phyloP scores from a whole-genome alignment of 2,797 vertebrate genomes.

The Leptodactylus fallax region DNA sequence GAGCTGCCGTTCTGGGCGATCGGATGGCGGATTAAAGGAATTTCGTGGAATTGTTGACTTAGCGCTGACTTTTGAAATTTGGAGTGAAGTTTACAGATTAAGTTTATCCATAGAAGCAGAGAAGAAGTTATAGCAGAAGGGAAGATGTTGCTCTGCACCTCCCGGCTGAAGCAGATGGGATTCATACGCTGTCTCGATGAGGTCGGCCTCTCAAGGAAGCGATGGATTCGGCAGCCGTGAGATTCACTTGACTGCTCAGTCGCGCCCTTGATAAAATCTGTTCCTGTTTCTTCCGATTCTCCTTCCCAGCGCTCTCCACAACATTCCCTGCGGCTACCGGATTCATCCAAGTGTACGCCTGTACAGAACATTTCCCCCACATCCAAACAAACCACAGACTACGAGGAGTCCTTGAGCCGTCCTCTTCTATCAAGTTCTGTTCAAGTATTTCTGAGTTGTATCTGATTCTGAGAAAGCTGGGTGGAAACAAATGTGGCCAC shows the following conservation, averaged over 20 bases:
- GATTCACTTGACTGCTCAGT: slow-evolving; percentile 39
- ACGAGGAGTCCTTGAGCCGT: background rate
- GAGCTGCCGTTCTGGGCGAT: too few species aligned
- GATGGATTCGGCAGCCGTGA: slow-evolving; percentile 14
- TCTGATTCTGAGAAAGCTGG: background rate
- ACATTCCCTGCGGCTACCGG: background rate
- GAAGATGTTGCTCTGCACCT: slow-evolving; percentile 8
- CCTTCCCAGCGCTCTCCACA: slow-evolving; percentile 10
- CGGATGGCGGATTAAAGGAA: background rate
- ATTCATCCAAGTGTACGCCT: slow-evolving; percentile 15
- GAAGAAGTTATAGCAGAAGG: background rate
- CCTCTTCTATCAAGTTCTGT: background rate
- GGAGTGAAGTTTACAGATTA: background rate
- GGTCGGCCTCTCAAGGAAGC: slow-evolving; percentile 14
- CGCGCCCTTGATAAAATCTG: slow-evolving; percentile 38
- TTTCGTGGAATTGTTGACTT: background rate
- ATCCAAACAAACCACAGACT: background rate
- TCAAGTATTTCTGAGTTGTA: background rate
- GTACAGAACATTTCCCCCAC: background rate
- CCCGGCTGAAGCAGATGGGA: slow-evolving; percentile 48
- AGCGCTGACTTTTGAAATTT: background rate
- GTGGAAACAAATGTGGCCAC: background rate
- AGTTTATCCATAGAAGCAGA: background rate
- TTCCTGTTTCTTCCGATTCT: slow-evolving; percentile 12
- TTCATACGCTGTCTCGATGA: slow-evolving; percentile 29